phyloP scores from a whole-genome alignment of 2,113 vertebrate species.

The Antennarius striatus region DNA sequence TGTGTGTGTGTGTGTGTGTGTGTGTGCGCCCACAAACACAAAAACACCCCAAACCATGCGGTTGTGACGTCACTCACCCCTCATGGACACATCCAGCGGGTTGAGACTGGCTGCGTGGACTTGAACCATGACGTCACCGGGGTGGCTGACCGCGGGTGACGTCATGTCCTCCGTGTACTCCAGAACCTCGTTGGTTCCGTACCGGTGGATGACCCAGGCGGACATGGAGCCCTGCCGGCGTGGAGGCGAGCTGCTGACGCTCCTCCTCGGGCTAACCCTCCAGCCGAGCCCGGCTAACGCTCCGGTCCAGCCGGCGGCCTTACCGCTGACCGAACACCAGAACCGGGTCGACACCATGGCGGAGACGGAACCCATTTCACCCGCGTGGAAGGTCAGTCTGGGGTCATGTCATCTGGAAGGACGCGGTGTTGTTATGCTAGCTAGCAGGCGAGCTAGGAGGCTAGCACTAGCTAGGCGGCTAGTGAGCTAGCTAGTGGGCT shows the following conservation, averaged over 20 bases:
- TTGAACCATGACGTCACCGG: conserved; percentile 88
- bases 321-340: conserved; percentile 24
- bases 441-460: too few species aligned
- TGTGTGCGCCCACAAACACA: neutral
- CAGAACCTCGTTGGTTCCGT: conserved; percentile 85
- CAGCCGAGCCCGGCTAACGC: conserved; percentile 25
- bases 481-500: neutral
- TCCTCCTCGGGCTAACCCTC: conserved; percentile 38
- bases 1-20: too few species aligned
- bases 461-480: too few species aligned
- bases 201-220: conserved; percentile 90
- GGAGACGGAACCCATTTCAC: conserved; percentile 8
- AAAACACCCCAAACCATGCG: neutral
- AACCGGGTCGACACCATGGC: conserved; percentile 48
- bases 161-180: conserved; percentile 80
- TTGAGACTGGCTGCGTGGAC: conserved; percentile 91
- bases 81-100: conserved; percentile 92
- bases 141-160: conserved; percentile 81
- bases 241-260: conserved; percentile 55
- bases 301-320: conserved; percentile 20
- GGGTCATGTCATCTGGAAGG: conserved; percentile 27
- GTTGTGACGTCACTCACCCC: conserved; percentile 81
- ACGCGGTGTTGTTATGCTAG: neutral
- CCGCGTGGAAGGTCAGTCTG: neutral
- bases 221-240: conserved; percentile 79